Conservation (phyloP, 1,140 invertebrate genomes). For the Centruroides sculpturatus region DNA sequence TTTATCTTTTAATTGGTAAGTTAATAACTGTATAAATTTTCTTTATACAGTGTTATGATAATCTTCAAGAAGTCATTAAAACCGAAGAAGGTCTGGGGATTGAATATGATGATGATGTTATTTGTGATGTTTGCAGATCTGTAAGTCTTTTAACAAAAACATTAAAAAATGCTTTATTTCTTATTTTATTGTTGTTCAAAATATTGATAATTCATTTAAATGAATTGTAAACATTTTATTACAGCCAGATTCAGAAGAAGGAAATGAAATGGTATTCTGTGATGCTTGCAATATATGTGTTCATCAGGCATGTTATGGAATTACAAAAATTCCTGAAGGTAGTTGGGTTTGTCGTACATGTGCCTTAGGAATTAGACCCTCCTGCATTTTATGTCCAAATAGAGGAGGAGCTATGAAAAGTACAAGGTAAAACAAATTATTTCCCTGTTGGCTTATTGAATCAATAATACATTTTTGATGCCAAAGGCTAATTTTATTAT, state of each 20-base stretch:
- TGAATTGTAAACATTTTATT: constrained; percentile 17
- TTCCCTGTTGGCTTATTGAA: too few species aligned
- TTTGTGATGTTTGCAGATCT: constrained; percentile 94
- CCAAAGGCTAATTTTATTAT: too few species aligned
- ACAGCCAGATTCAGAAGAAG: constrained; percentile 89
- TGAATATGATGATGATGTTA: constrained; percentile 95
- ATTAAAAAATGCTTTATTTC: background rate
- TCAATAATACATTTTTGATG: too few species aligned
- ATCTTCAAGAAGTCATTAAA: constrained; percentile 82
- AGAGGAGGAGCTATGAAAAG: constrained; percentile 95
- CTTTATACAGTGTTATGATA: constrained; percentile 61
- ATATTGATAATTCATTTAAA: background rate
- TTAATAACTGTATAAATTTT: background rate
- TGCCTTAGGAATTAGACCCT: constrained; percentile 49
- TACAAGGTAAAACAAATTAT: constrained; percentile 33
- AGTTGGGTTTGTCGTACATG: constrained; percentile 91
- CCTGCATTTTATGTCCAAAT: constrained; percentile 90
- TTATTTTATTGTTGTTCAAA: background rate
- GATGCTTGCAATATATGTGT: constrained; percentile 98
- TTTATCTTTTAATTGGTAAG: background rate
- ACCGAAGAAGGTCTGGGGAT: constrained; percentile 88
- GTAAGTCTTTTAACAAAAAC: constrained; percentile 35
- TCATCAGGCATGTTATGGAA: constrained; percentile 95
- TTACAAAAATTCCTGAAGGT: constrained; percentile 87
- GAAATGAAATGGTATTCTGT: constrained; percentile 99